phyloP scores from a whole-genome alignment of 2,113 vertebrate genomes.

The Dissostichus mawsoni region DNA sequence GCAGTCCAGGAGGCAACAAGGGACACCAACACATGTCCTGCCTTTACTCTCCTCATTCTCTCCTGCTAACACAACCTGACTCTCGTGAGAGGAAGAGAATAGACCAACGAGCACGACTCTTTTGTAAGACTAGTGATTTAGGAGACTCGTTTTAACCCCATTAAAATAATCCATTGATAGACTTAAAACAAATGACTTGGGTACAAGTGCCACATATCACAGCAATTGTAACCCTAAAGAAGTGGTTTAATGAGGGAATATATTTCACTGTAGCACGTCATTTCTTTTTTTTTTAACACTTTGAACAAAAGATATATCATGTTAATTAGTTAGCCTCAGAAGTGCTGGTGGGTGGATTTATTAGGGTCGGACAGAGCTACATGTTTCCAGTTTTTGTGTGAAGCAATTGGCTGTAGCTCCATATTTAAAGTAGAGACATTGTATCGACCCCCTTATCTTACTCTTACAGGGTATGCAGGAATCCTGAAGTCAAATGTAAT shows the following conservation, averaged over 20 bases:
- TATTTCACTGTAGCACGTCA: background rate
- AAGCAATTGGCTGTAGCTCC: background rate
- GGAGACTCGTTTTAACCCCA: background rate
- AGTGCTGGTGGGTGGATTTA: background rate
- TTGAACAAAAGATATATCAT: no score
- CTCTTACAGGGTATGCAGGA: no score
- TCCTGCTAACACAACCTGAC: background rate
- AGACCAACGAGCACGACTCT: background rate
- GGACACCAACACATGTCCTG: background rate
- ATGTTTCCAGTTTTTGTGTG: background rate
- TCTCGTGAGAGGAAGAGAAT: background rate
- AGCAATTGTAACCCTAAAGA: background rate
- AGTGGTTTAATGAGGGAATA: background rate
- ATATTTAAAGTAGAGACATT: background rate
- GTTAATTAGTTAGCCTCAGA: no score
- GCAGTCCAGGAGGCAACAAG: background rate
- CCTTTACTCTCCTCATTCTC: background rate
- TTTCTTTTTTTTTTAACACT: no score
- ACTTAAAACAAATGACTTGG: no score
- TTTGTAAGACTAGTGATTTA: no score
- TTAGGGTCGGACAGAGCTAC: background rate
- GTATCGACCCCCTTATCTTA: background rate
- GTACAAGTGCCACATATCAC: background rate
- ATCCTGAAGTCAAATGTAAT: no score
- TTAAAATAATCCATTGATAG: background rate